phyloP scores from a whole-genome alignment of 1,140 invertebrate species.

The Pararge aegeria region DNA sequence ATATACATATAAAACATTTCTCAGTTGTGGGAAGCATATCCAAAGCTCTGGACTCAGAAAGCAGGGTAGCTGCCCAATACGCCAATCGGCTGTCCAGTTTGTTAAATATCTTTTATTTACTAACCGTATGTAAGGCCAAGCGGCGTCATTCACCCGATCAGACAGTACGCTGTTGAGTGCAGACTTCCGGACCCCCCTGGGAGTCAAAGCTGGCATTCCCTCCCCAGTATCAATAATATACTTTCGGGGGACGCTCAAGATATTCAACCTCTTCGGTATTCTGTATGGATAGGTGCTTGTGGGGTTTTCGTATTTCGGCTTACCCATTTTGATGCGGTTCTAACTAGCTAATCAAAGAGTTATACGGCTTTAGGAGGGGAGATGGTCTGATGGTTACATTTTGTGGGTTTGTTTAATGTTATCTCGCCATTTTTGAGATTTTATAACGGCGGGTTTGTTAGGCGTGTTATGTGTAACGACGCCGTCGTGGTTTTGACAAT shows the following conservation, averaged over 20 bases:
- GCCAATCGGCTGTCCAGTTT: background rate
- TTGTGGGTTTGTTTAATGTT: slow-evolving; percentile 25
- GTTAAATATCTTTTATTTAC: slow-evolving; percentile 14
- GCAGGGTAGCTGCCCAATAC: too few species aligned
- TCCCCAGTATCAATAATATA: slow-evolving; percentile 50
- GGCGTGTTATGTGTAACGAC: background rate
- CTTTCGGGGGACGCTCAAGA: slow-evolving; percentile 52
- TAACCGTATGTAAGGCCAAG: slow-evolving; percentile 62
- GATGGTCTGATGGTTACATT: slow-evolving; percentile 36
- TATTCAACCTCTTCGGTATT: slow-evolving; percentile 53
- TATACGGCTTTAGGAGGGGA: slow-evolving; percentile 24
- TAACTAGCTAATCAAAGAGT: slow-evolving; percentile 54
- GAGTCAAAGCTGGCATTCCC: slow-evolving; percentile 52
- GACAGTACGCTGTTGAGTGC: slow-evolving; percentile 40
- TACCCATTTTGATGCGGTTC: slow-evolving; percentile 49
- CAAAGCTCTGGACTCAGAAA: too few species aligned
- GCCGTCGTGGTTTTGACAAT: background rate
- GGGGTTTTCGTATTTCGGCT: slow-evolving; percentile 54
- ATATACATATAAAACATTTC: too few species aligned
- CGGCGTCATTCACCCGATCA: slow-evolving; percentile 58
- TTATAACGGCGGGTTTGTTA: background rate
- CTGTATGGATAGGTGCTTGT: slow-evolving; percentile 59
- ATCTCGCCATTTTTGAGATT: background rate
- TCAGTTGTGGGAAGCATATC: too few species aligned
- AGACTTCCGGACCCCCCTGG: slow-evolving; percentile 50